phyloP scores from a whole-genome alignment of 2,888 invertebrate genomes.

The Chorisops tibialis region DNA sequence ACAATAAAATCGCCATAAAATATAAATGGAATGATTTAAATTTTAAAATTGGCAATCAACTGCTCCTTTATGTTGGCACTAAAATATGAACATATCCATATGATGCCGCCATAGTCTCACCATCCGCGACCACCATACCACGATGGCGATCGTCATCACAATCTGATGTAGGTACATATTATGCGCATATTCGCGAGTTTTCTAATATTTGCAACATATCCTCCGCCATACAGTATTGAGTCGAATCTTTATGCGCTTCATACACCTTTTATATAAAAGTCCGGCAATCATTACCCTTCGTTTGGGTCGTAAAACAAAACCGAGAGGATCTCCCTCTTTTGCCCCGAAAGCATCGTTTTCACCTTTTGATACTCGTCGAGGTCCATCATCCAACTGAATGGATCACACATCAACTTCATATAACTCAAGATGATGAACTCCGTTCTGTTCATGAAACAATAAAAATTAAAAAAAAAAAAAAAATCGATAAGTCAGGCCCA shows the following conservation, averaged over 20 bases:
- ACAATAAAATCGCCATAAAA: constrained; percentile 35
- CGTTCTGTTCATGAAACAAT: no score
- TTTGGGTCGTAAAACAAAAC: constrained; percentile 16
- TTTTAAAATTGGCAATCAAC: constrained; percentile 34
- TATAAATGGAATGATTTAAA: constrained; percentile 35
- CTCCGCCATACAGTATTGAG: no score
- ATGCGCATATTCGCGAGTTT: not conserved
- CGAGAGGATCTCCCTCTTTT: not conserved
- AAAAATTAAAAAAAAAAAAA: no score
- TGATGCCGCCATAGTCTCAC: not conserved
- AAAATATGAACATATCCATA: constrained; percentile 26
- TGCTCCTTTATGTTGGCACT: constrained; percentile 28
- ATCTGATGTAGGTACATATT: not conserved
- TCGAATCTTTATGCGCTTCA: not conserved
- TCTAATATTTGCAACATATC: not conserved
- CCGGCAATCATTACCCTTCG: constrained; percentile 20
- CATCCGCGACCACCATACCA: not conserved
- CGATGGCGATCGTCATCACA: not conserved
- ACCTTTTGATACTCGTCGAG: not conserved
- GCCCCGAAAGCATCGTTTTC: constrained; percentile 8
- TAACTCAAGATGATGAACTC: no score
- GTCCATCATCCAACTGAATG: not conserved
- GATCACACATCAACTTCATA: not conserved
- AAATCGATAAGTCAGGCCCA: no score
- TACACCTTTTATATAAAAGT: constrained; percentile 22